Evolutionary conservation across 2,797 vertebrate species (phyloP).

Genomic region (Nasua narica): DNA sequence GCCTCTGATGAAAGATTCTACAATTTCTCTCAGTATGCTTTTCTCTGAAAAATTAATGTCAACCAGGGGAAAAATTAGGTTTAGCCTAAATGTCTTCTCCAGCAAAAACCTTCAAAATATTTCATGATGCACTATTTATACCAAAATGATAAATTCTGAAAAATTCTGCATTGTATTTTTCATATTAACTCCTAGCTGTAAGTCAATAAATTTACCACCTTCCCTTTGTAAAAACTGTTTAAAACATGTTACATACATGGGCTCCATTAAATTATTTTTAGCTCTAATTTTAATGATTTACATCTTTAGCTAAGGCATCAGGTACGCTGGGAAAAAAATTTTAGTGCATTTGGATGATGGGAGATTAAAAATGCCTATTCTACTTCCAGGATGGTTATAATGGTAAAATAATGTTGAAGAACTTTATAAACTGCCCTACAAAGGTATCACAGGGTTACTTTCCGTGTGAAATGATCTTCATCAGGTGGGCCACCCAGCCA

Average conservation of each 20-base stretch:
- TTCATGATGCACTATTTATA: not conserved
- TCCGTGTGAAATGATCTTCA: not conserved
- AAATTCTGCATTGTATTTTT: not conserved
- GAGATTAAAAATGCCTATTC: not conserved
- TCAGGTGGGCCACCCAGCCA: not conserved
- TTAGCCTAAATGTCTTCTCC: not conserved
- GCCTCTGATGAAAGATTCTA: not conserved
- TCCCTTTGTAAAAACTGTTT: conserved; percentile 5
- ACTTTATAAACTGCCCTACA: not conserved
- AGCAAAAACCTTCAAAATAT: not conserved
- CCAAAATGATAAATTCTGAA: not conserved
- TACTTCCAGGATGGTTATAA: not conserved
- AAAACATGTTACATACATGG: not conserved
- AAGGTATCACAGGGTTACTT: not conserved
- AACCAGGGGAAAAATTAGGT: not conserved
- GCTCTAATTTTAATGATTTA: not conserved
- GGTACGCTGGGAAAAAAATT: not conserved
- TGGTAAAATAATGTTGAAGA: not conserved
- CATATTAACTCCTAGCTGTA: not conserved
- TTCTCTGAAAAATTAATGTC: conserved; percentile 12
- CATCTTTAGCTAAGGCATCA: not conserved
- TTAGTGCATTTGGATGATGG: not conserved
- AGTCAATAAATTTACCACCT: not conserved
- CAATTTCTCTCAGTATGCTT: not conserved
- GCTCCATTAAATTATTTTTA: not conserved